Base-by-base conservation (phyloP, 2,888 invertebrate species). In the Nebria brevicollis region DNA sequence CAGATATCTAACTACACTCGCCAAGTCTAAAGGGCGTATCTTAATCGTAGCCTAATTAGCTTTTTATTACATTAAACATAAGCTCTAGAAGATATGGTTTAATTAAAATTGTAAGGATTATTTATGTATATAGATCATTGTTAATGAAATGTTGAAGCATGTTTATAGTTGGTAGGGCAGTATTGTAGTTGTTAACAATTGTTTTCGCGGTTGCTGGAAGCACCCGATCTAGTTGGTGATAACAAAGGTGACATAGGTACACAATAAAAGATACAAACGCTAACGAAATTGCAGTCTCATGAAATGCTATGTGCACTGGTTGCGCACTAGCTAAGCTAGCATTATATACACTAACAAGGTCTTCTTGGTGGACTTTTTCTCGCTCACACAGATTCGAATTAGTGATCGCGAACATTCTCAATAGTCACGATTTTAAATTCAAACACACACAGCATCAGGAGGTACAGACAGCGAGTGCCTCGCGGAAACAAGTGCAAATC, bases 381-480 rank as follows among this genome's bases (percentile, higher is more conserved):
- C 70, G 25, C 34, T 70, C 70, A 26, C 26, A 70, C 54, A 54
- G 54, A 54, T 54, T 70, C 70, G 70, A 70, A 70, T 70, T 70
- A 70, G 70, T 34, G 70, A 70, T 70, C 26, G 70, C 25, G 70
- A 25, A 25, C 70, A 70, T 70, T 70, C 15, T 70, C 70, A 54
- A 70, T 34, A 70, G 70, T 70, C 70, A 70, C 70, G 70, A 70
- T 70, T 70, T 70, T 70, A 70, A 70, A 70, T 70, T 70, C 70
- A 70, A 70, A 34, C 54, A 54, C 13, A 54, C 54, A 54, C 54
- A 54, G 34, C 34, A 34, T 34, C 34, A 34, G 34, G 2, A 34
- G 34, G 5, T 34, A 34, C 34, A 34, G 34, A 20, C 70, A 70
- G 11, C 20, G 15, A 25, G 70, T 70, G 70, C 70, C 70, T 70